Percentiles rank a stretch among this genome's conserved stretches.
Conservation (phyloP, 2,113 vertebrate genomes). For the Emydura subglobosa region DNA sequence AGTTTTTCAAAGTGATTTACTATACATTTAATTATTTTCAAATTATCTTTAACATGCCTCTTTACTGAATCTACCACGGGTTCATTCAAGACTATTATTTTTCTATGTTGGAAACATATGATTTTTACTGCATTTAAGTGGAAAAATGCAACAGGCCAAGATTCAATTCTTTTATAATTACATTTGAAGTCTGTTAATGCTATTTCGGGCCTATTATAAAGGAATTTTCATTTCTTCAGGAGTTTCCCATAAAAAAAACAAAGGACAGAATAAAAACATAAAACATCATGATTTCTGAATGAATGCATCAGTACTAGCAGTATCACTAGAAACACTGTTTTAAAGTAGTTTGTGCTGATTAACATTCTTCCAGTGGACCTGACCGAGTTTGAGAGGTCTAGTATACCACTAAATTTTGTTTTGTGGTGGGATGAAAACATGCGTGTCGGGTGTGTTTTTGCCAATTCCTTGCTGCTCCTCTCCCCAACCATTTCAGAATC, state of each 20-base stretch:
- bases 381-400: background rate
- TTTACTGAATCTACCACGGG: background rate
- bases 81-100: background rate
- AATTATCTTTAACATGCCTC: background rate
- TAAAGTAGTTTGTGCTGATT: background rate
- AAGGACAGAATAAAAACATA: background rate
- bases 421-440: background rate
- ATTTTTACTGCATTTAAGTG: background rate
- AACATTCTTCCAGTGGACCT: too few relatives aligned
- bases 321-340: background rate
- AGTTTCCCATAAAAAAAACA: background rate
- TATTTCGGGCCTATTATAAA: background rate
- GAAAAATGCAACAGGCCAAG: background rate
- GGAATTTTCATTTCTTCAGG: background rate
- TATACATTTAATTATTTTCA: background rate
- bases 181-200: background rate
- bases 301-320: background rate
- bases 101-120: background rate
- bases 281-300: background rate
- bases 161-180: background rate
- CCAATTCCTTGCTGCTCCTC: background rate
- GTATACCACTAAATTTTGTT: background rate
- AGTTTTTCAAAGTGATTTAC: background rate
- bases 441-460: background rate
- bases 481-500: background rate